phyloP scores from a whole-genome alignment of 2,888 invertebrate species.

The Sphecodes monilicornis region DNA sequence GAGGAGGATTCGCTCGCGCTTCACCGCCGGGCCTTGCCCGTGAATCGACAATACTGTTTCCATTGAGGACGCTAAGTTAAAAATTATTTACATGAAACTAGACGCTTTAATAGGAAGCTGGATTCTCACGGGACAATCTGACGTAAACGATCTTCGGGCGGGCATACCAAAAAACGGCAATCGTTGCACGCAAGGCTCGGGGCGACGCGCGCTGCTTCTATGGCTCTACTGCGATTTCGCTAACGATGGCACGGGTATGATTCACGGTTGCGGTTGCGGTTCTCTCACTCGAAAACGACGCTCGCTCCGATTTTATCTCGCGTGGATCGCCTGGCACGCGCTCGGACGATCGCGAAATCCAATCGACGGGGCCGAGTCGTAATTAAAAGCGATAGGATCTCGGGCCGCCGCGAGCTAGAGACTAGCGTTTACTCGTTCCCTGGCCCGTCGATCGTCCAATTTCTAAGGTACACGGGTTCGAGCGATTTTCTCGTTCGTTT shows the following conservation, averaged over 20 bases:
- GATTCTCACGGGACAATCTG: not conserved
- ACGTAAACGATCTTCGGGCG: not conserved
- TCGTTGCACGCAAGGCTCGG: not conserved
- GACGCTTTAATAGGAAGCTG: slow-evolving; percentile 6
- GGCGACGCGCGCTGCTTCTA: slow-evolving; percentile 22
- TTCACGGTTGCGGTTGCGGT: slow-evolving; percentile 36
- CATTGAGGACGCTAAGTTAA: slow-evolving; percentile 12
- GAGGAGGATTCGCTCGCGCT: not conserved
- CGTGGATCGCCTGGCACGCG: slow-evolving; percentile 29
- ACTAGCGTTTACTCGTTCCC: slow-evolving; percentile 38
- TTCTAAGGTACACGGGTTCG: not conserved
- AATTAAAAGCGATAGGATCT: slow-evolving; percentile 63
- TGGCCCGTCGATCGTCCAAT: slow-evolving; percentile 2
- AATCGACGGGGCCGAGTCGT: slow-evolving; percentile 45
- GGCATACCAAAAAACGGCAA: not conserved
- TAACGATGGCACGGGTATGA: slow-evolving; percentile 53
- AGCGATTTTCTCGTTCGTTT: not conserved
- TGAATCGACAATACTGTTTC: not conserved
- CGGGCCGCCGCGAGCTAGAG: slow-evolving; percentile 34
- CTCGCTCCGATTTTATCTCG: slow-evolving; percentile 31
- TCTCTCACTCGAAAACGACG: slow-evolving; percentile 29
- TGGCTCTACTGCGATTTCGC: slow-evolving; percentile 24
- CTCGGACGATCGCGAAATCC: slow-evolving; percentile 50
- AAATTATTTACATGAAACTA: slow-evolving; percentile 15
- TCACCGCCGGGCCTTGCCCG: not conserved